phyloP scores from a whole-genome alignment of 2,888 invertebrate genomes.

The Labia minor region DNA sequence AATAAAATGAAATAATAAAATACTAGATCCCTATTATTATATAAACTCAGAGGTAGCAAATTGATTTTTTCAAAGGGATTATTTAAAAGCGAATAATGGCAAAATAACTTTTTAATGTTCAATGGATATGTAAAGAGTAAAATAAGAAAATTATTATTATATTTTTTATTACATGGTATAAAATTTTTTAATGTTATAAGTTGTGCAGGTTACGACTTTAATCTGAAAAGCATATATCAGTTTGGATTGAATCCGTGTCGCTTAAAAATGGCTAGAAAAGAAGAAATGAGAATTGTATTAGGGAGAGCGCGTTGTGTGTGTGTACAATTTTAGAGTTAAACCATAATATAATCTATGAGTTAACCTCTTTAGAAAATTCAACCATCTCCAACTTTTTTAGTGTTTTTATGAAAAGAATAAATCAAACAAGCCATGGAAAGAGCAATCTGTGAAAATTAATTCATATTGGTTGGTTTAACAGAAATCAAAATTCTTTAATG shows the following conservation, averaged over 20 bases:
- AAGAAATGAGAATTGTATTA: not conserved
- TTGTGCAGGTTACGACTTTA: conserved; percentile 2
- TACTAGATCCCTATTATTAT: too few species aligned
- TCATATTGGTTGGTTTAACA: not conserved
- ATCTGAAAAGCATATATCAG: not conserved
- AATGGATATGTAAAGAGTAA: conserved; percentile 3
- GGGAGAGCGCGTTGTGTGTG: too few species aligned
- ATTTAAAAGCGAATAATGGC: not conserved
- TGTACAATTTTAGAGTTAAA: not conserved
- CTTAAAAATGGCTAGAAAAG: not conserved
- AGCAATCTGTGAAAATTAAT: not conserved
- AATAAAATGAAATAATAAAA: too few species aligned
- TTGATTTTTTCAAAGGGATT: too few species aligned
- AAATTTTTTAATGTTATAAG: conserved; percentile 13
- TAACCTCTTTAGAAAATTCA: not conserved
- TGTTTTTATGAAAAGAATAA: not conserved
- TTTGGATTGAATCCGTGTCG: not conserved
- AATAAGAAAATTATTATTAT: conserved; percentile 2
- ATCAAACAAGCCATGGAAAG: not conserved
- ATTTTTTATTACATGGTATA: conserved; percentile 5
- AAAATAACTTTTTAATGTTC: conserved; percentile 2
- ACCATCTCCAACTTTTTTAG: not conserved
- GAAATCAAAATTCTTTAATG: too few species aligned
- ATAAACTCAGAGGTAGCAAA: too few species aligned
- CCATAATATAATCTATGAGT: not conserved